These are phyloP conservation scores for Blastobasis lacticolella DNA, from an alignment of 2,888 invertebrate species.

Conservation along the genomic window DNA sequence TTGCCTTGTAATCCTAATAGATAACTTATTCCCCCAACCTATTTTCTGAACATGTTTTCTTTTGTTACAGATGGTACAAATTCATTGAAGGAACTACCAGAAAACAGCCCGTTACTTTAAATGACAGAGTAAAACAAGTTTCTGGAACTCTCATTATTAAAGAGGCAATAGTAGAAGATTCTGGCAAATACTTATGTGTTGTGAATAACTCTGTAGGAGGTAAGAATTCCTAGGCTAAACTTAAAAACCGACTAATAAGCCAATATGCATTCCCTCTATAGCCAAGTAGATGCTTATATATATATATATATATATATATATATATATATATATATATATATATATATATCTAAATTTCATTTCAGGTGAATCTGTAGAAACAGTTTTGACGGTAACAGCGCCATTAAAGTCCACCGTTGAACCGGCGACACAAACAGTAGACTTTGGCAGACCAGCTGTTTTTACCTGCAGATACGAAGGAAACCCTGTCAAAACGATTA, in stretches of 20 bases:
- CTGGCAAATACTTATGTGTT: constrained; percentile 94
- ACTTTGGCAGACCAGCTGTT: constrained; percentile 93
- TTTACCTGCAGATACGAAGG: constrained; percentile 93
- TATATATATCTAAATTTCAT: constrained; percentile 18
- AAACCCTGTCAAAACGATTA: constrained; percentile 92
- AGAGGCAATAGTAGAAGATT: constrained; percentile 92
- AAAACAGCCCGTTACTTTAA: constrained; percentile 90
- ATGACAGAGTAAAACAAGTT: constrained; percentile 92
- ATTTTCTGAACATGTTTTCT: constrained; percentile 44
- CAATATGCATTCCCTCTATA: not conserved
- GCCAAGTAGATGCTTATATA: too few species aligned
- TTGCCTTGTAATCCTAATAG: too few species aligned
- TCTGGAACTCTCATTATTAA: constrained; percentile 95
- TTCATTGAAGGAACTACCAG: constrained; percentile 90
- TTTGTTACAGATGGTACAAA: constrained; percentile 93
- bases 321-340: too few species aligned
- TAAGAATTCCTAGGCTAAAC: constrained; percentile 22
- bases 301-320: too few species aligned
- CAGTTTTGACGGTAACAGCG: constrained; percentile 93
- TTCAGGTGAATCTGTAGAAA: constrained; percentile 91
- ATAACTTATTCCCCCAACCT: too few species aligned
- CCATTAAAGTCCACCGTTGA: constrained; percentile 91
- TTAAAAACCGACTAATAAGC: not conserved
- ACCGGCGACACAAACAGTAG: constrained; percentile 92
- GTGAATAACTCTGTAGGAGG: constrained; percentile 95